Base-by-base conservation (phyloP, 2,797 vertebrate species). In the Podargus strigoides region DNA sequence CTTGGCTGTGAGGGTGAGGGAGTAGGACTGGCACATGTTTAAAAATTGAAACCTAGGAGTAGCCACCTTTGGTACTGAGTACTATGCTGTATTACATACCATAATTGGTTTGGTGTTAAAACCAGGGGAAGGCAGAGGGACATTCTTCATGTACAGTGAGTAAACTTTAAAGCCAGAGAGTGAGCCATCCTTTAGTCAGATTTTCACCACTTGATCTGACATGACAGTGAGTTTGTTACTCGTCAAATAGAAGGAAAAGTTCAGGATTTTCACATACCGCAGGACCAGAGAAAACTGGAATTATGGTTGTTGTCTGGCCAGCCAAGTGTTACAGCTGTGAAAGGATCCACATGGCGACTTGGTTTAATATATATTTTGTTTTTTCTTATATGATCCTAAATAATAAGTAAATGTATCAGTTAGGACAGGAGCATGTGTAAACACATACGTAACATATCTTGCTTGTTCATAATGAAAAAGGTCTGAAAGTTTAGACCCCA, bases 221-320 rank as follows among this genome's bases (percentile, higher is more conserved):
- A 39, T 2, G 3, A 19, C 30, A 39, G 30, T 42, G 39, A 50
- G 28, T 47, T 91, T 85, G n/a, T 70, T 37, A 44, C 12, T 89
- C 3, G 22, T 72, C 47, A 58, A 27, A 26, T 28, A 49, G 10
- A 59, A 68, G 37, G 34, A 52, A 72, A 83, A 17, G 47, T 41
- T 87, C 5, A 34, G 32, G 79, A 81, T 49, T 55, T 58, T 52
- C 15, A 73, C 97, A 30, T 97, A 98, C 98, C 98, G 21, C 98
- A 98, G 37, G 97, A 95, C 98, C 98, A 98, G 41, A 88, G 86
- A 74, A 98, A 97, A 70, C 16, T 60, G 42, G 92, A 94, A 30
- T 82, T 89, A 19, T 34, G 67, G n/a, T 50, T 94, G 21, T 60
- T 72, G 12, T 91, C 96, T 9, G 91, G 93, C 98, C 98, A 98